Conservation (phyloP, 1,140 invertebrate genomes). For the Ruditapes philippinarum region DNA sequence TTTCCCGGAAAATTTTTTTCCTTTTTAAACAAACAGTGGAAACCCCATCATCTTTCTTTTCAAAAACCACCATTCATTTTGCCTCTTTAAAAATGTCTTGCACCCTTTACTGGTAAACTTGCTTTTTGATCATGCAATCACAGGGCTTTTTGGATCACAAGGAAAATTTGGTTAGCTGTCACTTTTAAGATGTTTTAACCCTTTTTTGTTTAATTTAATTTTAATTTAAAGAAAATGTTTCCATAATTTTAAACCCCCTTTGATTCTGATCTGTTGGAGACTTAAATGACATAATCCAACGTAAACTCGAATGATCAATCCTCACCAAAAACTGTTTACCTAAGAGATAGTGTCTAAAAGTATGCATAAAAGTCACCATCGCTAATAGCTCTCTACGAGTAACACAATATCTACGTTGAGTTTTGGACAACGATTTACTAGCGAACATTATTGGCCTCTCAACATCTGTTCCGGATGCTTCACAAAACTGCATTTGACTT, state of each 20-base stretch:
- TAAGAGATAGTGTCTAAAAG: slow-evolving; percentile 68
- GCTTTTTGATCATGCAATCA: too few relatives aligned
- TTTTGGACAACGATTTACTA: slow-evolving; percentile 1
- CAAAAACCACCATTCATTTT: too few relatives aligned
- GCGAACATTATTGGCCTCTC: neutral
- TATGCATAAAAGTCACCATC: slow-evolving; percentile 51
- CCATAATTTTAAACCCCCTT: slow-evolving; percentile 77
- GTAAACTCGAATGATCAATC: slow-evolving; percentile 72
- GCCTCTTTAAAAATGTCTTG: too few relatives aligned
- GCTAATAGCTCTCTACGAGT: slow-evolving; percentile 59
- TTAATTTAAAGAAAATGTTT: too few relatives aligned
- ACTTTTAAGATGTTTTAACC: too few relatives aligned
- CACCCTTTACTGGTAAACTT: too few relatives aligned
- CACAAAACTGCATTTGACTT: slow-evolving; percentile 11
- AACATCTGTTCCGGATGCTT: neutral
- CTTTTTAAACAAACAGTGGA: too few relatives aligned
- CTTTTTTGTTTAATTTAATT: too few relatives aligned
- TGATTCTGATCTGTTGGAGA: slow-evolving; percentile 65
- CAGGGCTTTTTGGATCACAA: too few relatives aligned
- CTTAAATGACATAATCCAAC: slow-evolving; percentile 65
- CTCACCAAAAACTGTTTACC: slow-evolving; percentile 67
- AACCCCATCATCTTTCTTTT: too few relatives aligned
- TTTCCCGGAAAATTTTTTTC: too few relatives aligned
- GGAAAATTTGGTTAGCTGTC: too few relatives aligned
- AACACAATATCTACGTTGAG: neutral